Conservation (phyloP, 2,888 invertebrate genomes). For the Xylota sylvarum region DNA sequence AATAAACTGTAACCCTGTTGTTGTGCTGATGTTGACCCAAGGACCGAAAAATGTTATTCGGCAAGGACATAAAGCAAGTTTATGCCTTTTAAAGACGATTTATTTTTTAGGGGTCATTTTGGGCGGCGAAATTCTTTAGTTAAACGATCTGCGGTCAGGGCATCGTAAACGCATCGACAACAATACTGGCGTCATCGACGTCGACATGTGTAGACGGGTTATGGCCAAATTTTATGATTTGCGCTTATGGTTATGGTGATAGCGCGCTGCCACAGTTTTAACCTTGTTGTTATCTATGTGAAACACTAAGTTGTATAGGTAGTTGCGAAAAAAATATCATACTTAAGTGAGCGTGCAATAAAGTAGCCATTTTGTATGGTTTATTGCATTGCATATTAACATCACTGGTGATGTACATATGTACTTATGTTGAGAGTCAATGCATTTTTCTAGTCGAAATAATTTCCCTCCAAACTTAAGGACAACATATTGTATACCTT, state of each 20-base stretch:
- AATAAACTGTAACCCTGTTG: conserved; percentile 14
- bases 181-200: neutral
- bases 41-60: conserved; percentile 8
- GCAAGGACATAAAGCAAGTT: conserved; percentile 25
- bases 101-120: conserved; percentile 46
- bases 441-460: no score
- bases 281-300: conserved; percentile 4
- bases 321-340: neutral
- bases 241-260: conserved; percentile 8
- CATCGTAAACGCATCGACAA: conserved; percentile 47
- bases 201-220: neutral
- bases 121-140: conserved; percentile 20
- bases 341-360: neutral
- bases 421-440: no score
- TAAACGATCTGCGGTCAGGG: conserved; percentile 49
- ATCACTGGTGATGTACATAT: neutral
- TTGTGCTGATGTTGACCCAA: neutral
- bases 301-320: conserved; percentile 6
- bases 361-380: neutral
- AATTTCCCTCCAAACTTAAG: no score
- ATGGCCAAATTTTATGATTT: conserved; percentile 28
- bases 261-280: neutral
- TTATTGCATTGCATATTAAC: neutral
- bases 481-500: no score
- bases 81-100: conserved; percentile 48